A percentile compares a stretch with the other conserved stretches of the same genome.
Conservation (phyloP, 2,113 vertebrate genomes). For the Poeciliopsis occidentalis region DNA sequence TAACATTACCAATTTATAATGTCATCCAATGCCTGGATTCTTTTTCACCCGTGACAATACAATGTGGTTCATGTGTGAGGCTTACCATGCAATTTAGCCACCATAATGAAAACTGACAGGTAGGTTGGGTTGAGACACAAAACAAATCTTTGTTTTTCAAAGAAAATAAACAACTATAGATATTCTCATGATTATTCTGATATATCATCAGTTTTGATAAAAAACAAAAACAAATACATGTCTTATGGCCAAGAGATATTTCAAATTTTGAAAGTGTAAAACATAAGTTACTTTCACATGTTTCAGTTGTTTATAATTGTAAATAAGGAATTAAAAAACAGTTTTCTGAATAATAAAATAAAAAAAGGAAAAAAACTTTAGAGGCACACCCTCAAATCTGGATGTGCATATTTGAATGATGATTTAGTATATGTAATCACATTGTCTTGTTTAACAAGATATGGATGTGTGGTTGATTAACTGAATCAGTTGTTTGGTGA, state of each 20-base stretch:
- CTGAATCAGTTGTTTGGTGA: not conserved
- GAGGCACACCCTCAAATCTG: no score
- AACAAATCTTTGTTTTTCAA: constrained; percentile 22
- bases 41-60: constrained; percentile 67
- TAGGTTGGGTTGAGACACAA: not conserved
- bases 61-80: constrained; percentile 52
- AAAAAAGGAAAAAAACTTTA: no score
- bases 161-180: constrained; percentile 12
- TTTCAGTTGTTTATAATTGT: no score
- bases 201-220: constrained; percentile 1
- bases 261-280: no score
- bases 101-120: constrained; percentile 68
- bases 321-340: no score
- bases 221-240: not conserved
- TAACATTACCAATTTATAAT: constrained; percentile 75
- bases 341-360: no score
- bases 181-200: constrained; percentile 8
- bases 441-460: no score
- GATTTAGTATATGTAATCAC: no score
- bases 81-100: constrained; percentile 66
- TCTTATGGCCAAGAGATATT: not conserved
- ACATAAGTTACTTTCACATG: no score
- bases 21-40: constrained; percentile 57
- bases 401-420: no score
- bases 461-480: no score